phyloP scores from a whole-genome alignment of 2,113 vertebrate genomes.

The Apodemus sylvaticus region DNA sequence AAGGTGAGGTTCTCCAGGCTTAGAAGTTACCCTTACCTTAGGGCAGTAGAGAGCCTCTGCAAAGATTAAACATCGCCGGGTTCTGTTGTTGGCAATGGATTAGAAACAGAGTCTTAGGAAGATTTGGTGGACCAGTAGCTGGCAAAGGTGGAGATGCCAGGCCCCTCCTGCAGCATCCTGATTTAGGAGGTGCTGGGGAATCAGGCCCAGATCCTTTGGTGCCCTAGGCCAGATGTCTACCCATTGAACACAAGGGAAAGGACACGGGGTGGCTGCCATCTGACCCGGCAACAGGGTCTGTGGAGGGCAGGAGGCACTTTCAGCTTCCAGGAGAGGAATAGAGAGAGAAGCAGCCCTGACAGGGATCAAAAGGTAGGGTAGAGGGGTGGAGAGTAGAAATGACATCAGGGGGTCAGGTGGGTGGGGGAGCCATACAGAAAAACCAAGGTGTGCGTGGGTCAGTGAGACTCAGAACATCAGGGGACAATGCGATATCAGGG shows the following conservation, averaged over 20 bases:
- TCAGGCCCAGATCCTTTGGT: background rate
- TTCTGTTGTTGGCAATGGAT: background rate
- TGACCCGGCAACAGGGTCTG: background rate
- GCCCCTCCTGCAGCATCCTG: too few species aligned
- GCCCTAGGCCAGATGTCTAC: background rate
- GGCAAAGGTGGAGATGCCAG: background rate
- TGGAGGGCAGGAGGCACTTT: background rate
- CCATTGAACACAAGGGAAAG: background rate
- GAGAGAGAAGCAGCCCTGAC: background rate
- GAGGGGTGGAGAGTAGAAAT: accelerated
- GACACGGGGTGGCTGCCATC: background rate
- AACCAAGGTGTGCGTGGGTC: background rate
- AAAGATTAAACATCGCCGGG: background rate
- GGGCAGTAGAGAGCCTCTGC: background rate
- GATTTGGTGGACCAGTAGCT: too few species aligned
- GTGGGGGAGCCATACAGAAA: accelerated
- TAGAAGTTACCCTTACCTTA: background rate
- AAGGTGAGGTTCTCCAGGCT: background rate
- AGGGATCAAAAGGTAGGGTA: accelerated
- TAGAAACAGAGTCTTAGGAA: background rate
- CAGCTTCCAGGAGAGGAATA: background rate
- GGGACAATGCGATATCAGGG: background rate
- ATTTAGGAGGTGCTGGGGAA: too few species aligned
- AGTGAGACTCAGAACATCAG: background rate
- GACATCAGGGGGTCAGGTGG: background rate